Percentiles rank a stretch among this genome's conserved stretches.
These are phyloP conservation scores for Spodoptera picta DNA, from an alignment of 2,888 invertebrate genomes.

Conservation along the genomic window DNA sequence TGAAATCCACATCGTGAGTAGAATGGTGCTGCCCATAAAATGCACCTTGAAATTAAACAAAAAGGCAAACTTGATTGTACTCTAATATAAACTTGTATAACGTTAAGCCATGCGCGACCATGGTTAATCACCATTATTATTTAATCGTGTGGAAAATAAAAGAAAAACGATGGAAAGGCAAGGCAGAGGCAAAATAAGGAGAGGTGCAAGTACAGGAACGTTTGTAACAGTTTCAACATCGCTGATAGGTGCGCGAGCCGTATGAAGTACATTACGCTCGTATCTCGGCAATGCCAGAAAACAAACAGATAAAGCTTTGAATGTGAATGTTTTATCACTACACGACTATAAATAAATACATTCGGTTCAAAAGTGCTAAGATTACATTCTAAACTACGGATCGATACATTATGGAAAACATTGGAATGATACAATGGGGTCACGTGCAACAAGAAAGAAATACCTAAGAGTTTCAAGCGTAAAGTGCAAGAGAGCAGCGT, in stretches of 20 bases:
- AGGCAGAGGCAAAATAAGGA: slow-evolving; percentile 83
- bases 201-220: slow-evolving; percentile 79
- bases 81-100: slow-evolving; percentile 64
- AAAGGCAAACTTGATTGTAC: slow-evolving; percentile 66
- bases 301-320: slow-evolving; percentile 88
- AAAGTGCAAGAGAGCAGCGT: slow-evolving; percentile 68
- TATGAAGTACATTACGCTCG: slow-evolving; percentile 72
- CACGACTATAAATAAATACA: slow-evolving; percentile 62
- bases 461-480: slow-evolving; percentile 72
- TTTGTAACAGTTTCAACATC: slow-evolving; percentile 64
- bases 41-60: slow-evolving; percentile 71
- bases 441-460: slow-evolving; percentile 67
- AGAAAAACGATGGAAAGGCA: slow-evolving; percentile 77
- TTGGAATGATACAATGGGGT: slow-evolving; percentile 58
- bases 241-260: slow-evolving; percentile 68
- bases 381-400: slow-evolving; percentile 67
- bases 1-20: slow-evolving; percentile 81
- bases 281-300: slow-evolving; percentile 87
- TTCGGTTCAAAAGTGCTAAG: slow-evolving; percentile 67
- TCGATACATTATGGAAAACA: slow-evolving; percentile 58
- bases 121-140: slow-evolving; percentile 80
- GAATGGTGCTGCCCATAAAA: slow-evolving; percentile 86
- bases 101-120: slow-evolving; percentile 82
- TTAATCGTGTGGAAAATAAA: slow-evolving; percentile 60
- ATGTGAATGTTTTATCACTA: slow-evolving; percentile 69